Conservation (phyloP, 2,113 vertebrate species). For the Callipepla squamata region DNA sequence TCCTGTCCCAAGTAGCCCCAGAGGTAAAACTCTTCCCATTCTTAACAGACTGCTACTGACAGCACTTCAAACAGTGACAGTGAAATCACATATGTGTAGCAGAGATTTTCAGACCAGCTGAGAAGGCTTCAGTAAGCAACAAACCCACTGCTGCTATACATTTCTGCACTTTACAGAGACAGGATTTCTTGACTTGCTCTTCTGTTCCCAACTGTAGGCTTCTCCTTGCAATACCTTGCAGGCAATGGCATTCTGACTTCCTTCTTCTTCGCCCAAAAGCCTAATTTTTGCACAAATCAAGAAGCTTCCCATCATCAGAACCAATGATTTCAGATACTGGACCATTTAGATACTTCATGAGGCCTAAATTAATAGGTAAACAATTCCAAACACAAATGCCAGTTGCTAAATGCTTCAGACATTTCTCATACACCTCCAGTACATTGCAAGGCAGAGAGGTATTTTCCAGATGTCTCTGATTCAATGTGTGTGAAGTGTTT, state of each 20-base stretch:
- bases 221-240: accelerated
- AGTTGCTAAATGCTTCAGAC: background rate
- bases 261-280: background rate
- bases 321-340: background rate
- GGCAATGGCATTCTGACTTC: accelerated
- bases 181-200: background rate
- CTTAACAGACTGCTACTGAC: background rate
- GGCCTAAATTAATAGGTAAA: background rate
- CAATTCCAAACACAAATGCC: background rate
- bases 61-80: background rate
- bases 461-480: background rate
- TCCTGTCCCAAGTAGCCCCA: background rate
- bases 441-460: background rate
- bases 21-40: background rate
- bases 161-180: background rate
- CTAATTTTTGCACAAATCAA: background rate
- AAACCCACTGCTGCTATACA: background rate
- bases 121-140: background rate
- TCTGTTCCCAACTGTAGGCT: background rate
- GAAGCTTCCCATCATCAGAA: background rate
- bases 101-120: background rate
- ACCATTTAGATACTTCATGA: background rate
- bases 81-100: background rate
- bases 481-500: background rate
- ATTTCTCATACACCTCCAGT: background rate